Percentiles rank a stretch among this genome's conserved stretches.
phyloP scores from a whole-genome alignment of 2,888 invertebrate species.

The Yponomeuta cagnagella region DNA sequence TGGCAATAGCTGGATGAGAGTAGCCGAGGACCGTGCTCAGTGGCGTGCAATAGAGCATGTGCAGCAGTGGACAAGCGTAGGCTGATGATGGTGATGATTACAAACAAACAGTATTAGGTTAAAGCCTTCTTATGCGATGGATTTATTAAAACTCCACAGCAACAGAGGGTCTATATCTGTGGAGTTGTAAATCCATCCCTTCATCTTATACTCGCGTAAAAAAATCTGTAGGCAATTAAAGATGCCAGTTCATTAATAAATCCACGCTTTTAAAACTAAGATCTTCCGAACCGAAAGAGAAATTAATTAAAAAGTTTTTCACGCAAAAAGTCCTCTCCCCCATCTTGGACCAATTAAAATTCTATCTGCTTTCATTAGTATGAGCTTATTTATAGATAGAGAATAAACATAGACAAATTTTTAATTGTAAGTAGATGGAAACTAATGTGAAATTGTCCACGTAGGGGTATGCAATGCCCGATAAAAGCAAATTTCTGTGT shows the following conservation, averaged over 20 bases:
- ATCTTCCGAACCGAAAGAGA: slow-evolving; percentile 43
- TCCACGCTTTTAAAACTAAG: background rate
- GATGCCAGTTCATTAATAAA: background rate
- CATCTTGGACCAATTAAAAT: slow-evolving; percentile 60
- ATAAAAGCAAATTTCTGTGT: background rate
- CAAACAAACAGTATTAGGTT: too few species aligned
- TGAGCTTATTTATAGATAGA: slow-evolving; percentile 48
- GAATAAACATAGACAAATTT: background rate
- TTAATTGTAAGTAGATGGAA: background rate
- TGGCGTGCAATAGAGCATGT: too few species aligned
- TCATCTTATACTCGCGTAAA: background rate
- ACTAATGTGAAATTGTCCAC: background rate
- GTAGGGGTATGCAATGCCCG: background rate
- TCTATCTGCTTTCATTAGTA: slow-evolving; percentile 59
- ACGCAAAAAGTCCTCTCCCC: slow-evolving; percentile 15
- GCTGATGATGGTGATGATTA: too few species aligned
- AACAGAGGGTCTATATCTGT: too few species aligned
- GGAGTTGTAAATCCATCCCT: too few species aligned
- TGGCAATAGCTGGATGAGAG: too few species aligned
- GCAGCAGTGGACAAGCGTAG: too few species aligned
- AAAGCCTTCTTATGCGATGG: too few species aligned
- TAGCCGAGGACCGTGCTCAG: too few species aligned
- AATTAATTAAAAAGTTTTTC: slow-evolving; percentile 59
- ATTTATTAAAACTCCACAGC: too few species aligned
- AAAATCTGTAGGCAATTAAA: background rate